A percentile compares a stretch with the other conserved stretches of the same genome.
phyloP scores from a whole-genome alignment of 1,140 invertebrate species.

The Elymnias hypermnestra region DNA sequence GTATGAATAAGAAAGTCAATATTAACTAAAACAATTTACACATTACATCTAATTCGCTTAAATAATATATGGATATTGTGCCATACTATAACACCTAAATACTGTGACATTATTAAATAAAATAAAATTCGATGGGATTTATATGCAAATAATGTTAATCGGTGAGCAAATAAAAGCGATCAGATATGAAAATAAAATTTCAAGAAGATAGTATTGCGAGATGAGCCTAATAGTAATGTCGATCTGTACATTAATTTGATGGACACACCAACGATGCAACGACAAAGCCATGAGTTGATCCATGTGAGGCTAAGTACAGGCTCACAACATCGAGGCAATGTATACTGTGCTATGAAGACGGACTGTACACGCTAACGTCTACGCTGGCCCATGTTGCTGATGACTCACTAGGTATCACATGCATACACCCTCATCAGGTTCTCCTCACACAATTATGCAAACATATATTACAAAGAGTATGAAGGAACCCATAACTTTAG shows the following conservation, averaged over 20 bases:
- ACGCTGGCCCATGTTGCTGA: conserved; percentile 45
- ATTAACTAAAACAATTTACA: too few species aligned
- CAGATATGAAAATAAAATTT: conserved; percentile 63
- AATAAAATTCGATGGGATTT: too few species aligned
- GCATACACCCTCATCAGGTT: too few species aligned
- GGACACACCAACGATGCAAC: conserved; percentile 65
- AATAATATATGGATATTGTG: too few species aligned
- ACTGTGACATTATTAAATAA: too few species aligned
- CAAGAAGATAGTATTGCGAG: conserved; percentile 51
- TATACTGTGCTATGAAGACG: conserved; percentile 55
- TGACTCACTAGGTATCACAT: too few species aligned
- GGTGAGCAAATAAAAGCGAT: conserved; percentile 63
- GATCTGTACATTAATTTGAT: conserved; percentile 61
- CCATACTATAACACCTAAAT: too few species aligned
- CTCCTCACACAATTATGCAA: too few species aligned
- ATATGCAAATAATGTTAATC: conserved; percentile 65
- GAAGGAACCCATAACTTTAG: too few species aligned
- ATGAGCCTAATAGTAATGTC: conserved; percentile 59
- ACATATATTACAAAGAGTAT: too few species aligned
- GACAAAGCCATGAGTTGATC: conserved; percentile 67
- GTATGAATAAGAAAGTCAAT: too few species aligned
- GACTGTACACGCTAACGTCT: conserved; percentile 45
- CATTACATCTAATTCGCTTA: too few species aligned
- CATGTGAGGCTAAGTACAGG: conserved; percentile 64
- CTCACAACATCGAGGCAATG: conserved; percentile 63